Percentiles rank a stretch among this genome's conserved stretches.
phyloP scores from a whole-genome alignment of 2,888 invertebrate species.

The Encarsia formosa region DNA sequence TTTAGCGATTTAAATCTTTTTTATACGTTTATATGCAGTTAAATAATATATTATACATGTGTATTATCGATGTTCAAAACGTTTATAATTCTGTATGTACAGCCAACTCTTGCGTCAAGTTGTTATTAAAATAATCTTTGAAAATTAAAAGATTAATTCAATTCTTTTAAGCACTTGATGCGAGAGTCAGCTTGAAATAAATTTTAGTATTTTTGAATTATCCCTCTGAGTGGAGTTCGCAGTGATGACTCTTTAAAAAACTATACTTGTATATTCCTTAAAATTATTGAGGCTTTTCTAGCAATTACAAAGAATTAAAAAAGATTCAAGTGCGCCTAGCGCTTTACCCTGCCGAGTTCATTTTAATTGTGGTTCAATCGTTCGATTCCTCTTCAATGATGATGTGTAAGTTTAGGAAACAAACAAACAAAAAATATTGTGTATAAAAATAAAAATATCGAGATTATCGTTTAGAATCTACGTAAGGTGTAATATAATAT shows the following conservation, averaged over 20 bases:
- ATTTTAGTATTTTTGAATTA: conserved; percentile 13
- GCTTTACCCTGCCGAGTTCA: no score
- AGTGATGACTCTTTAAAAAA: conserved; percentile 2
- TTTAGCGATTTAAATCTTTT: conserved; percentile 34
- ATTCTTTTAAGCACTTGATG: conserved; percentile 7
- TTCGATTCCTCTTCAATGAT: conserved; percentile 23
- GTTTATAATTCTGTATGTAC: no score
- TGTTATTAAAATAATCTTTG: no score
- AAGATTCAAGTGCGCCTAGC: no score
- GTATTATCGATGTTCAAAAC: conserved; percentile 29
- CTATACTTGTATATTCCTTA: conserved; percentile 9
- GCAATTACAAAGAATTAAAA: no score
- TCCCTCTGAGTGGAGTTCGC: conserved; percentile 12
- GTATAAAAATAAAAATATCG: conserved; percentile 8
- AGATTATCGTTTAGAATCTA: neutral
- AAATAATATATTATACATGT: conserved; percentile 42
- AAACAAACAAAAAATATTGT: conserved; percentile 6
- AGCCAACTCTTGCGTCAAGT: no score
- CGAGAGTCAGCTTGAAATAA: conserved; percentile 1
- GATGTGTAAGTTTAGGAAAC: conserved; percentile 24
- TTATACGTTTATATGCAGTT: conserved; percentile 48
- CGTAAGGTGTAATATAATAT: no score
- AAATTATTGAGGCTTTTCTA: conserved; percentile 12
- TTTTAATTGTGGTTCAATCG: conserved; percentile 25
- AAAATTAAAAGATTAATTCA: no score